Evolutionary conservation across 2,888 invertebrate species (phyloP).

Genomic region (Spodoptera picta): DNA sequence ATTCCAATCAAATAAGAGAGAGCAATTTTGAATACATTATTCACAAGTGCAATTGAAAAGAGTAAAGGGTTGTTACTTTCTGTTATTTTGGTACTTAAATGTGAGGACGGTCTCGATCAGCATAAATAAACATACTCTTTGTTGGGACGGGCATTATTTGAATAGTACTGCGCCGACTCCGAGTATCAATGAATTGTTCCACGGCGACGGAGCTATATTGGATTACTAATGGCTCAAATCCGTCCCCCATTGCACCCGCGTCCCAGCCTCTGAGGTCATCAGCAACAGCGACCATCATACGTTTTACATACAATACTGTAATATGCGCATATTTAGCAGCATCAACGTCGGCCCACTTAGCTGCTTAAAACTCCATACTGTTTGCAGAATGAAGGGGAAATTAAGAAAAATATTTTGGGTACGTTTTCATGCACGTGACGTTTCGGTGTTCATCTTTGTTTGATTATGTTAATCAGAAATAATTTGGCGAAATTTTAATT

Average conservation of each 20-base stretch:
- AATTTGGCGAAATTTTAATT: not conserved
- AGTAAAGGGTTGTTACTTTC: not conserved
- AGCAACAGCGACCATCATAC: slow-evolving; percentile 70
- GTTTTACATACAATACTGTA: slow-evolving; percentile 72
- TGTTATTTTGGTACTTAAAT: not conserved
- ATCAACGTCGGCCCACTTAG: slow-evolving; percentile 61
- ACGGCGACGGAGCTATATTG: slow-evolving; percentile 32
- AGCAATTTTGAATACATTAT: slow-evolving; percentile 18
- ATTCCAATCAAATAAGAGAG: not conserved
- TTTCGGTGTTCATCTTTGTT: slow-evolving; percentile 36
- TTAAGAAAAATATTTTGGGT: slow-evolving; percentile 59
- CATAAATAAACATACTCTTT: not conserved
- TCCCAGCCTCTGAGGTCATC: slow-evolving; percentile 73
- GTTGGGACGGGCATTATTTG: not conserved
- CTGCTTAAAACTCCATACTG: slow-evolving; percentile 55
- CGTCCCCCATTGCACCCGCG: slow-evolving; percentile 57
- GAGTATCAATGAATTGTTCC: slow-evolving; percentile 38
- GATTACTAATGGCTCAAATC: slow-evolving; percentile 39
- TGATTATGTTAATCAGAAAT: slow-evolving; percentile 14
- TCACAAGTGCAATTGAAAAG: not conserved
- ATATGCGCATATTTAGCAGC: slow-evolving; percentile 78
- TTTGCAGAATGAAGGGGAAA: slow-evolving; percentile 72
- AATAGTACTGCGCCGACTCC: slow-evolving; percentile 12
- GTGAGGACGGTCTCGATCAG: not conserved
- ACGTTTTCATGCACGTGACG: slow-evolving; percentile 31